A percentile compares a stretch with the other conserved stretches of the same genome.
phyloP scores from a whole-genome alignment of 2,113 vertebrate species.

The Thermophis baileyi region DNA sequence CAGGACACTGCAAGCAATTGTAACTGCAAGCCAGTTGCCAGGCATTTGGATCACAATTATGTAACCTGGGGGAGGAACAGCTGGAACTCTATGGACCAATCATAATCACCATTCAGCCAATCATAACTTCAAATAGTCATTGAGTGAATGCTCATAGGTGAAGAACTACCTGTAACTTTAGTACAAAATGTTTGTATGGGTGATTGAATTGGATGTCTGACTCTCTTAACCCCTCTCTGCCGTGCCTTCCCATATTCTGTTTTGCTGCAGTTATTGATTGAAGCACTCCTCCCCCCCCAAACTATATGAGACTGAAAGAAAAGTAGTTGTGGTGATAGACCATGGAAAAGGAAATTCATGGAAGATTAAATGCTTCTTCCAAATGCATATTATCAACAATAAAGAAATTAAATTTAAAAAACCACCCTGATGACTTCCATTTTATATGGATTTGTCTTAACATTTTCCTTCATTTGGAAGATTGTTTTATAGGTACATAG shows the following conservation, averaged over 20 bases:
- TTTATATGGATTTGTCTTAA: not conserved
- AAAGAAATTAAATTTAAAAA: not conserved
- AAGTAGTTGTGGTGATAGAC: not conserved
- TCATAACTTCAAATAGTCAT: not conserved
- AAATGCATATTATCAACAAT: not conserved
- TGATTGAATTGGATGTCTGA: not conserved
- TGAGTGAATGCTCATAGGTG: not conserved
- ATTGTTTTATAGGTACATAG: constrained; percentile 7
- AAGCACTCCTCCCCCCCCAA: not conserved
- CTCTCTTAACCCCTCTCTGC: not conserved
- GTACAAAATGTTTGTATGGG: not conserved
- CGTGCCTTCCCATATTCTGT: not conserved
- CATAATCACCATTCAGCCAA: not conserved
- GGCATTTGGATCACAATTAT: not conserved
- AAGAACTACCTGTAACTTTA: not conserved
- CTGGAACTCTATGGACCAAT: not conserved
- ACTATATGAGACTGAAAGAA: not conserved
- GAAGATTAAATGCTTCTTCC: not conserved
- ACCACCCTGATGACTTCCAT: not conserved
- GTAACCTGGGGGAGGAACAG: not conserved
- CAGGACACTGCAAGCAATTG: not conserved
- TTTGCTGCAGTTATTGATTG: not conserved
- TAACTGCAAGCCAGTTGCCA: not conserved
- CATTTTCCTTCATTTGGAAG: constrained; percentile 32
- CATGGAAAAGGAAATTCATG: not conserved